Evolutionary conservation across 2,113 vertebrate genomes (phyloP).

Genomic region (Dermatemys mawii): DNA sequence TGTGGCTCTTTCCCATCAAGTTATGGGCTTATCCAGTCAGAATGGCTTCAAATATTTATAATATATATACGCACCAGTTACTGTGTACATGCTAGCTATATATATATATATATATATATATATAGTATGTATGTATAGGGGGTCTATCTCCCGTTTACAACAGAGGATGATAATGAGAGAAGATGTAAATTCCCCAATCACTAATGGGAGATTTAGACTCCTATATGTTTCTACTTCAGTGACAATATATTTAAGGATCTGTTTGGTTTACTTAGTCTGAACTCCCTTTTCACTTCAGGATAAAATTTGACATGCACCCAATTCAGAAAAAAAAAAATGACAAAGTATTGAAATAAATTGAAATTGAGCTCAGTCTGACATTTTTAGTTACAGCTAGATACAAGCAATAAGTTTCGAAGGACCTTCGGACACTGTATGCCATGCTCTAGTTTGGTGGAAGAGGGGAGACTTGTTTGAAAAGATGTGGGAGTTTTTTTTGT

Average conservation of each 20-base stretch:
- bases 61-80: background rate
- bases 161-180: background rate
- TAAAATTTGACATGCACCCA: background rate
- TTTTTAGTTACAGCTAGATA: no score
- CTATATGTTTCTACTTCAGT: background rate
- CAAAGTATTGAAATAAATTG: no score
- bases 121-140: no score
- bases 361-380: no score
- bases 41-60: background rate
- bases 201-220: background rate
- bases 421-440: no score
- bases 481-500: no score
- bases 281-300: slow-evolving; percentile 39
- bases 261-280: background rate
- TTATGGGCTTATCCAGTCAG: background rate
- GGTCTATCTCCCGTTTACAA: background rate
- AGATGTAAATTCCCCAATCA: background rate
- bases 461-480: no score
- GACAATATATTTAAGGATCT: background rate
- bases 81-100: background rate
- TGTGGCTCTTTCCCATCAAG: background rate
- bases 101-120: background rate
- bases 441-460: no score
- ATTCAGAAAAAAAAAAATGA: slow-evolving; percentile 17
- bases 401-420: no score